A percentile compares a stretch with the other conserved stretches of the same genome.
These are phyloP conservation scores for Drosophila mayri DNA, from an alignment of 1,140 invertebrate species.

Conservation along the genomic window DNA sequence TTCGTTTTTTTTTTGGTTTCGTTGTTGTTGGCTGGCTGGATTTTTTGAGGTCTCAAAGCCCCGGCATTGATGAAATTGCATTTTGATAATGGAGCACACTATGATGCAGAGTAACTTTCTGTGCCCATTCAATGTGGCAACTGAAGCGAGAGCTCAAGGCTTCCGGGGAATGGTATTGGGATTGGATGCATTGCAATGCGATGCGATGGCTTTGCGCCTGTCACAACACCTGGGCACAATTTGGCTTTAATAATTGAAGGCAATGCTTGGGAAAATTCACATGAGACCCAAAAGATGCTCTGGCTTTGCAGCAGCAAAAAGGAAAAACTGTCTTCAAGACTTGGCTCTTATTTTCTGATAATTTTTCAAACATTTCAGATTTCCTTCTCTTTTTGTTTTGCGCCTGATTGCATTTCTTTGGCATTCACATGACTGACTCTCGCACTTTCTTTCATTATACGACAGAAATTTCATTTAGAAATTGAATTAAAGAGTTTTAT, in stretches of 20 bases:
- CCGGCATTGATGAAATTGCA: slow-evolving; percentile 70
- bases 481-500: slow-evolving; percentile 41
- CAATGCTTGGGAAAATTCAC: slow-evolving; percentile 28
- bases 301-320: background rate
- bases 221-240: slow-evolving; percentile 49
- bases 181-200: slow-evolving; percentile 3
- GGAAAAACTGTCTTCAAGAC: slow-evolving; percentile 21
- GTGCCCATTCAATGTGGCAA: slow-evolving; percentile 59
- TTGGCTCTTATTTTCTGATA: slow-evolving; percentile 14
- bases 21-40: slow-evolving; percentile 52
- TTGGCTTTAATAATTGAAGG: slow-evolving; percentile 55
- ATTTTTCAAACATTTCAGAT: slow-evolving; percentile 11
- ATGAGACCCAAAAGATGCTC: slow-evolving; percentile 23
- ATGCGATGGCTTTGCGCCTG: slow-evolving; percentile 36
- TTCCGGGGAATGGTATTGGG: slow-evolving; percentile 13
- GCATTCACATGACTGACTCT: slow-evolving; percentile 23
- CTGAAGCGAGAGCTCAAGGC: slow-evolving; percentile 56
- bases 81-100: slow-evolving; percentile 64
- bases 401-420: slow-evolving; percentile 36
- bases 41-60: slow-evolving; percentile 60
- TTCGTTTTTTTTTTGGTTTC: slow-evolving; percentile 7
- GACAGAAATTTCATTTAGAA: slow-evolving; percentile 26
- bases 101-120: slow-evolving; percentile 27
- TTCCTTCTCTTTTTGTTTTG: slow-evolving; percentile 4
- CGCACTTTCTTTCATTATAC: slow-evolving; percentile 29